Evolutionary conservation across 2,888 invertebrate species (phyloP), one percentile per base, ranked within the genome.

Genomic region (Hypomecis punctinalis): DNA sequence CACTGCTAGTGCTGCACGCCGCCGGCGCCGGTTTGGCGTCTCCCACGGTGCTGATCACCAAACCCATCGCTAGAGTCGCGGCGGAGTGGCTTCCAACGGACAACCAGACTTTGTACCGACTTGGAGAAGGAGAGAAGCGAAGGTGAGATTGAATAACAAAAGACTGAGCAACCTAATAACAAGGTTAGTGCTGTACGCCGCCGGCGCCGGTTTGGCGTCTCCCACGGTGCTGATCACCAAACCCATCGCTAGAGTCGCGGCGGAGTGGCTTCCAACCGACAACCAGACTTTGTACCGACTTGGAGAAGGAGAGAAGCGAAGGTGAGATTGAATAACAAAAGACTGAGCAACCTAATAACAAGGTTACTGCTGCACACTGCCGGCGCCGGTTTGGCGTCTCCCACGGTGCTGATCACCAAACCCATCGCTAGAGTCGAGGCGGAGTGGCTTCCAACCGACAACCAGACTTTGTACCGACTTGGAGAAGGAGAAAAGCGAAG

Each of bases 371-470:
- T 91, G 0, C 89, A 92, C 58, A 89, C 87, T 0, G 90, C 88
- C 0, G 89, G 90, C 0, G 91, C 84, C 3, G 91, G 91, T 0
- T 71, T 86, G 11, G 91, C 91, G 0, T 88, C 85, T 6, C 91
- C 91, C 6, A 84, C 91, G 1, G 87, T 90, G 4, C 76, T 91
- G 61, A 87, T 90, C 64, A 84, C 86, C 43, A 81, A 89, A 9
- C 86, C 87, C 0, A 67, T 81, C 0, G 61, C 83, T 37, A 84
- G 85, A 56, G 74, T 84, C 2, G 76, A 81, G 0, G 76, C 83
- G 36, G 88, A 91, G 61, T 91, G 90, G 90, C 78, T 91, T 62
- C 91, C 91, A 0, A 86, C 83, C 67, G 92, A 93, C 70, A 92
- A 91, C 72, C 92, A 93, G 75, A 91, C 91, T 0, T 68, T 90